Conservation (phyloP, 2,113 vertebrate genomes). For the Cochlearius cochlearius region DNA sequence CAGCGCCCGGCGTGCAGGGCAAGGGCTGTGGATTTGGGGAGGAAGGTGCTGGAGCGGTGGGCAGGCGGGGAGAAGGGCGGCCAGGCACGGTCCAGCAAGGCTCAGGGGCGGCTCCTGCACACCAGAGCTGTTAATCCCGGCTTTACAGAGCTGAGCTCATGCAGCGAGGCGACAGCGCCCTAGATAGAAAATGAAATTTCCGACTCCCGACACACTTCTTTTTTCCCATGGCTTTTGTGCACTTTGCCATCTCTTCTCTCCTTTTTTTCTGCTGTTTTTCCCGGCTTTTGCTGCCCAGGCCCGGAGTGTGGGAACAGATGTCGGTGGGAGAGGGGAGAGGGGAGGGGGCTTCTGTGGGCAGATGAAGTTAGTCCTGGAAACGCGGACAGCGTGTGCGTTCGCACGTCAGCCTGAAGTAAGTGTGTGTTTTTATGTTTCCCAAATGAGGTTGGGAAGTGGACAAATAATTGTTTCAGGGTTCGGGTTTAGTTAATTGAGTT, state of each 20-base stretch:
- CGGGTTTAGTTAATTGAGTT: not conserved
- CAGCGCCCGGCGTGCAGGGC: not conserved
- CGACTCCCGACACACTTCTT: not conserved
- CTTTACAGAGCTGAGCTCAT: not conserved
- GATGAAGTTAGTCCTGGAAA: constrained; percentile 39
- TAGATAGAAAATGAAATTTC: not conserved
- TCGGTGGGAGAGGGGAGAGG: not conserved
- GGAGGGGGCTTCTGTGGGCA: constrained; percentile 4
- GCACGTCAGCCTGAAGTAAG: not conserved
- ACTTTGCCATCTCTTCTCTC: not conserved
- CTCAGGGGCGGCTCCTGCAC: not conserved
- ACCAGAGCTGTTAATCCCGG: not conserved
- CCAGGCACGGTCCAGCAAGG: not conserved
- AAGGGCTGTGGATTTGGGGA: not conserved
- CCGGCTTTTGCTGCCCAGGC: not conserved
- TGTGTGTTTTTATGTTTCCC: constrained; percentile 4
- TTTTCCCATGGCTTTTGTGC: not conserved
- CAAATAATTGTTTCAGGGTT: constrained; percentile 20
- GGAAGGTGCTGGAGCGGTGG: not conserved
- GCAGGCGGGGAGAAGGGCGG: not conserved
- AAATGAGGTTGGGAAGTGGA: constrained; percentile 28
- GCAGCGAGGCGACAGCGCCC: not conserved
- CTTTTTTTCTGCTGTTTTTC: not conserved
- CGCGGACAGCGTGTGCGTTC: not conserved
- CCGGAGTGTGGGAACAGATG: constrained; percentile 39